Conservation (phyloP, 2,888 invertebrate species). For the Dinocampus coccinellae region DNA sequence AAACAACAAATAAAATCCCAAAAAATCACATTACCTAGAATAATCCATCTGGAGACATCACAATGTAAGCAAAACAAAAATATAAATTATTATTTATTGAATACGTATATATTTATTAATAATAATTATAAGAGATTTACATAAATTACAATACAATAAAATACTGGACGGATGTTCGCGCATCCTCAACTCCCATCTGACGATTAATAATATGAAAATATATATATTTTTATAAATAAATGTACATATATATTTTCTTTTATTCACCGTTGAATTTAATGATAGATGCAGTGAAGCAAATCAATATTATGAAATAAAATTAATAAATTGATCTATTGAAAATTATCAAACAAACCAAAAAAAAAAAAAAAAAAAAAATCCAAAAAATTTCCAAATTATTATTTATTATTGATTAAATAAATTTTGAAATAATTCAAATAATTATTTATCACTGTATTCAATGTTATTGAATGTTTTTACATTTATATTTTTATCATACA, state of each 20-base stretch:
- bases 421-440: background rate
- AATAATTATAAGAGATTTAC: conserved; percentile 57
- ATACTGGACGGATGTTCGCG: conserved; percentile 56
- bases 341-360: no score
- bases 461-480: no score
- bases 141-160: conserved; percentile 63
- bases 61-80: conserved; percentile 23
- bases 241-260: background rate
- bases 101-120: conserved; percentile 57
- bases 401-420: no score
- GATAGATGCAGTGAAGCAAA: background rate
- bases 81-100: conserved; percentile 33
- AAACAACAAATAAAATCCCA: background rate
- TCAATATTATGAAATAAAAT: background rate
- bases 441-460: background rate
- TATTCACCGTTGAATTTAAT: background rate
- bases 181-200: conserved; percentile 33
- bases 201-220: conserved; percentile 9
- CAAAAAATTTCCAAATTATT: no score
- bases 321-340: no score
- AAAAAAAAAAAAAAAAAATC: no score
- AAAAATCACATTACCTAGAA: background rate
- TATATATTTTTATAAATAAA: no score
- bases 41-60: background rate
- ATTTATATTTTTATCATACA: background rate